Conservation (phyloP, 2,797 vertebrate species). For the Scleropages formosus region DNA sequence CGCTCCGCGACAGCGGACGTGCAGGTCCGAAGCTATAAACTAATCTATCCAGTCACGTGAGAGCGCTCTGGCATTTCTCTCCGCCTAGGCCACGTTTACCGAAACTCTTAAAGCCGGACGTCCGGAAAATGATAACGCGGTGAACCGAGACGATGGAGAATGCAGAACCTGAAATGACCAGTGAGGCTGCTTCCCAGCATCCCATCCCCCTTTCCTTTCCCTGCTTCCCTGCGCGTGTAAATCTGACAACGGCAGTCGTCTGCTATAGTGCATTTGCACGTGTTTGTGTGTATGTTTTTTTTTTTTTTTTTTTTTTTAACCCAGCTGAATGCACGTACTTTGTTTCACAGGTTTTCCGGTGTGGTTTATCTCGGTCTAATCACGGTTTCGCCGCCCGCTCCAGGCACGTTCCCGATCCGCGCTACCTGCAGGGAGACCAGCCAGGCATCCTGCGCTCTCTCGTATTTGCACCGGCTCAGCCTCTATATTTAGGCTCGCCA, state of each 20-base stretch:
- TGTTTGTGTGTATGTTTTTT: conserved; percentile 4
- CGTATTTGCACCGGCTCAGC: neutral
- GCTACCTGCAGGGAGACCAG: neutral
- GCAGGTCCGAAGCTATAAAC: neutral
- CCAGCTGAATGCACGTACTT: neutral
- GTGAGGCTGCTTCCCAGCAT: neutral
- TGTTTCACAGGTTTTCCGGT: no score
- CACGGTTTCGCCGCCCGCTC: neutral
- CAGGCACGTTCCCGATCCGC: neutral
- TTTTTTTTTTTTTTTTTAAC: neutral
- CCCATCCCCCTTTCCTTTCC: neutral
- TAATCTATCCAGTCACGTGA: neutral
- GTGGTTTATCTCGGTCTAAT: no score
- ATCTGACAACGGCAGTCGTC: conserved; percentile 25
- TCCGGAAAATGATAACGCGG: neutral
- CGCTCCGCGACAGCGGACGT: neutral
- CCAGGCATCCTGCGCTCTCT: neutral
- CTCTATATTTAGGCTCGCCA: conserved; percentile 31
- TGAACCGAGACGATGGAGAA: neutral
- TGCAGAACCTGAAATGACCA: neutral
- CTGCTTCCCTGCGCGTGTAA: neutral
- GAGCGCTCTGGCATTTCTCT: neutral
- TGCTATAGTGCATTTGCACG: conserved; percentile 12
- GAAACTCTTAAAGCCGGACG: neutral
- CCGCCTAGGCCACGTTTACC: neutral